These are phyloP conservation scores for Tenebrosternarchus preto DNA, from an alignment of 2,113 vertebrate species.

Conservation along the genomic window DNA sequence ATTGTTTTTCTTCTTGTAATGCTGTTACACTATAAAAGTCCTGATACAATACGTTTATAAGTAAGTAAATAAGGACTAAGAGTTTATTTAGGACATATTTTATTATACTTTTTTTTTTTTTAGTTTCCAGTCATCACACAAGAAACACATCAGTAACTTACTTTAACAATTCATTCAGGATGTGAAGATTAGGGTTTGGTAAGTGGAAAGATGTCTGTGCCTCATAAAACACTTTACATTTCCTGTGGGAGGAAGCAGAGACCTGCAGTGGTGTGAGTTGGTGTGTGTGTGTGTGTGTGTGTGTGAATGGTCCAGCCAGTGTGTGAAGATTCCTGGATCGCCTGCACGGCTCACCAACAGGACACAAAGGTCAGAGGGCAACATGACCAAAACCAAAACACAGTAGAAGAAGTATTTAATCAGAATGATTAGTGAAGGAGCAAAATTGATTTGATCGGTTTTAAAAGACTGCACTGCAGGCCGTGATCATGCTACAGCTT, in stretches of 20 bases:
- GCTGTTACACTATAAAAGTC: neutral
- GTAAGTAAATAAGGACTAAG: neutral
- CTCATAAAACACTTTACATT: slow-evolving; percentile 43
- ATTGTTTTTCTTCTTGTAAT: neutral
- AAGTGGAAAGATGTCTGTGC: slow-evolving; percentile 30
- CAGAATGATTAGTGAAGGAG: neutral
- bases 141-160: slow-evolving; percentile 8
- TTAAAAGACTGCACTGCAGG: neutral
- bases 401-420: neutral
- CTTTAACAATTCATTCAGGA: slow-evolving; percentile 17
- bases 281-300: slow-evolving; percentile 9
- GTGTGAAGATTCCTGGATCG: slow-evolving; percentile 14
- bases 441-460: neutral
- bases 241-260: slow-evolving; percentile 46
- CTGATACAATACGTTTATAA: neutral
- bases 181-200: slow-evolving; percentile 32
- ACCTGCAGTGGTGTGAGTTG: slow-evolving; percentile 42
- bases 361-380: neutral
- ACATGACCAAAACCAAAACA: neutral
- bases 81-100: neutral
- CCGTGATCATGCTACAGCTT: neutral
- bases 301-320: slow-evolving; percentile 23
- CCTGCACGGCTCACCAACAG: slow-evolving; percentile 17
- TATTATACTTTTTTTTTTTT: neutral
- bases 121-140: neutral